Conservation (phyloP, 2,888 invertebrate species). For the Pilophorus perplexus region DNA sequence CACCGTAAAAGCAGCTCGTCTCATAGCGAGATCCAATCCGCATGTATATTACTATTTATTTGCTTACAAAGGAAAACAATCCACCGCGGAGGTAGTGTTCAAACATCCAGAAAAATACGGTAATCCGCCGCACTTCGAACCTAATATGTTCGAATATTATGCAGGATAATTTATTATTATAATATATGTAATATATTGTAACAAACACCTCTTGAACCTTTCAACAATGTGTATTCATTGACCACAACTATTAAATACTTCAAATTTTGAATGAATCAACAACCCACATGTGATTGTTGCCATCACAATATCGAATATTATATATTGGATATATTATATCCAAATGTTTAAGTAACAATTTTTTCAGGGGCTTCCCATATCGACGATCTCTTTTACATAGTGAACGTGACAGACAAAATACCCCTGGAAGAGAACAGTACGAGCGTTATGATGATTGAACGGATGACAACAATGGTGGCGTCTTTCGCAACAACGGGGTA, state of each 20-base stretch:
- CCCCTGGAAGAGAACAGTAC: slow-evolving; percentile 19
- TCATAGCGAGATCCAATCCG: slow-evolving; percentile 29
- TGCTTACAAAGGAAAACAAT: slow-evolving; percentile 33
- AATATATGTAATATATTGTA: too few species aligned
- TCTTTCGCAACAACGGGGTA: slow-evolving; percentile 41
- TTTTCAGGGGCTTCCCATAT: slow-evolving; percentile 41
- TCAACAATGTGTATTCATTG: too few species aligned
- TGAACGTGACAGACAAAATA: slow-evolving; percentile 16
- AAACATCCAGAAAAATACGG: neutral
- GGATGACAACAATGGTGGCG: slow-evolving; percentile 38
- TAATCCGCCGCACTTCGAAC: neutral
- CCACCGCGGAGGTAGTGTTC: neutral
- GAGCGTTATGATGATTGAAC: slow-evolving; percentile 36
- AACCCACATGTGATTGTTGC: too few species aligned
- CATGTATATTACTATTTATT: slow-evolving; percentile 38
- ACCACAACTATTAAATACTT: too few species aligned
- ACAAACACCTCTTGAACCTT: too few species aligned
- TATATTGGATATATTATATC: neutral
- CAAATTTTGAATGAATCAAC: too few species aligned
- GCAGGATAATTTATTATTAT: too few species aligned
- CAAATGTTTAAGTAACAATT: neutral
- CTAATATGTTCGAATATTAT: neutral
- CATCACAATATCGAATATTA: neutral
- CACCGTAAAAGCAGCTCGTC: slow-evolving; percentile 18
- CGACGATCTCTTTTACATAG: slow-evolving; percentile 39